These are phyloP conservation scores for Gallinago solitaria DNA, from an alignment of 2,797 vertebrate genomes.

Conservation along the genomic window DNA sequence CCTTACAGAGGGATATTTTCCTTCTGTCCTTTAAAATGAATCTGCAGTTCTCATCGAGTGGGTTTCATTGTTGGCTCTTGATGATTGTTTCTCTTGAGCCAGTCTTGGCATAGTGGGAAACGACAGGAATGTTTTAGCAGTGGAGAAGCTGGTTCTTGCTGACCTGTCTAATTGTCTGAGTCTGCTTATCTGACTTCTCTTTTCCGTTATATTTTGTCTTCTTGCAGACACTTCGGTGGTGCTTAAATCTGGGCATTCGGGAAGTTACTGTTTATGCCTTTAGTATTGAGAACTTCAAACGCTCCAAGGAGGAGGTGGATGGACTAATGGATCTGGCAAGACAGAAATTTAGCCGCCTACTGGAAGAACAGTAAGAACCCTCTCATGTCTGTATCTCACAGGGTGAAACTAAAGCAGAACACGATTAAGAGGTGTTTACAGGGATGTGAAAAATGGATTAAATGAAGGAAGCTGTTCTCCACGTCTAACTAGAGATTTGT, in stretches of 20 bases:
- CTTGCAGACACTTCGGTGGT: slow-evolving; percentile 91
- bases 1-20: neutral
- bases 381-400: neutral
- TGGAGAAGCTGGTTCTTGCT: neutral
- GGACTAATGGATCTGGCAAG: slow-evolving; percentile 94
- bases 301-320: slow-evolving; percentile 92
- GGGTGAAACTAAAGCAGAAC: neutral
- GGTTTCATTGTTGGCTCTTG: neutral
- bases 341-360: slow-evolving; percentile 90
- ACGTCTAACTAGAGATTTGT: neutral
- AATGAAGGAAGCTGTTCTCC: neutral
- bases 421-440: neutral
- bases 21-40: neutral
- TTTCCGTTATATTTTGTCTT: neutral
- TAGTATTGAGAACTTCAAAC: slow-evolving; percentile 99
- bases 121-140: neutral
- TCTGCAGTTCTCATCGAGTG: neutral
- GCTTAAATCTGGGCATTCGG: slow-evolving; percentile 90
- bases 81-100: neutral
- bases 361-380: slow-evolving; percentile 90
- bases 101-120: neutral
- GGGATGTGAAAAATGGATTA: neutral
- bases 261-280: slow-evolving; percentile 98
- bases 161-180: neutral
- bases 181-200: neutral